Base-by-base conservation (phyloP, 2,888 invertebrate genomes). In the Troides aeacus region DNA sequence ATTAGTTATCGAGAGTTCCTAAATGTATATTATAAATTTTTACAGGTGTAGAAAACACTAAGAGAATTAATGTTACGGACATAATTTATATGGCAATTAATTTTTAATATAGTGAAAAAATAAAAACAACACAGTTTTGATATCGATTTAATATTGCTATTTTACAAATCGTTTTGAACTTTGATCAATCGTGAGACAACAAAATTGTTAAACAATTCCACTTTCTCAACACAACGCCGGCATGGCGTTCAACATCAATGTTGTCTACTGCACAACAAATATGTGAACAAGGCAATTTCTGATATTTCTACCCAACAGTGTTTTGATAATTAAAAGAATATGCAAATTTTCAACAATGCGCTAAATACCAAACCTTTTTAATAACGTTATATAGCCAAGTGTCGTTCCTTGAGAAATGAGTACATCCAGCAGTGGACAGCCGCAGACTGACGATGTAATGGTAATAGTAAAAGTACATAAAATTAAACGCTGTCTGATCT, bases 91-190 rank as follows among this genome's bases (percentile, higher is more conserved):
- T 39, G 10, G 39, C 39, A 39, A 17, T 50, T 18, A 50, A 5
- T 50, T 50, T 17, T 50, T 50, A 18, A 50, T 50, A 50, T 50
- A 12, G 50, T 15, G 17, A 15, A 50, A 17, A 15, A 15, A 71
- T 68, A 66, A 42, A 70, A 68, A 56, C 30, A 18, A 66, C 4
- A 63, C 63, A 71, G n/a, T 81, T 83, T 85, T 84, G 74, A 82
- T 81, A 86, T 87, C 85, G 87, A 88, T 89, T 89, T 89, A 87
- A 87, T 89, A 86, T 88, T 83, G 82, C 88, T 88, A 89, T 86
- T 84, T 85, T 89, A 88, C 87, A 89, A 88, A 88, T 88, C 84
- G 86, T 83, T 86, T 89, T 88, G 86, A 88, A 87, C 87, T 86
- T 87, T 85, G 82, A 88, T 88, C 89, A 86, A 86, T 84, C 87